phyloP scores from a whole-genome alignment of 1,140 invertebrate genomes.

The Drosophila mauritiana region DNA sequence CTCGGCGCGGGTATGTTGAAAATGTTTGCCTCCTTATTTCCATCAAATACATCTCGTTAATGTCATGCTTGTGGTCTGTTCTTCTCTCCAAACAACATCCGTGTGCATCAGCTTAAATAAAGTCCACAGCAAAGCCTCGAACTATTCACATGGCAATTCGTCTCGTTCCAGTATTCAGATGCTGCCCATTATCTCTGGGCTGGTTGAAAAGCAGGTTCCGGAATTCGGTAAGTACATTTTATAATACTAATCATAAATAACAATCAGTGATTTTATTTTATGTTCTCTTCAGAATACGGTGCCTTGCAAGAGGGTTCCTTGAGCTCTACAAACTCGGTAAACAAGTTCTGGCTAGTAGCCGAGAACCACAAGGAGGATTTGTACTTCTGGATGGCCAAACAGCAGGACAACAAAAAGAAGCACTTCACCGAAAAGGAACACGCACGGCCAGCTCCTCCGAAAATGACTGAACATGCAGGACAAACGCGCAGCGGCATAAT shows the following conservation, averaged over 20 bases:
- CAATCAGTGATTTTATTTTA: background rate
- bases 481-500: constrained; percentile 86
- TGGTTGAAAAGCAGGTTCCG: constrained; percentile 82
- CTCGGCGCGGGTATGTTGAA: constrained; percentile 77
- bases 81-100: constrained; percentile 20
- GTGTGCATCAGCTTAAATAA: constrained; percentile 60
- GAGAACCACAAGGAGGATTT: constrained; percentile 91
- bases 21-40: constrained; percentile 20
- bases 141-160: constrained; percentile 84
- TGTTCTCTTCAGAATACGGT: constrained; percentile 87
- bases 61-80: constrained; percentile 48
- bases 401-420: constrained; percentile 89
- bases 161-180: constrained; percentile 85
- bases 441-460: constrained; percentile 58
- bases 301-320: constrained; percentile 89
- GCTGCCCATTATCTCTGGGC: constrained; percentile 83
- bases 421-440: constrained; percentile 64
- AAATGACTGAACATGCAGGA: constrained; percentile 52
- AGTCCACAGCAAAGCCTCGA: constrained; percentile 76
- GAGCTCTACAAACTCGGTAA: constrained; percentile 85
- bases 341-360: constrained; percentile 85
- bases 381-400: constrained; percentile 98
- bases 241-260: background rate
- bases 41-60: constrained; percentile 25
- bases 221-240: constrained; percentile 67